Conservation (phyloP, 2,797 vertebrate genomes). For the Acanthornis magna region DNA sequence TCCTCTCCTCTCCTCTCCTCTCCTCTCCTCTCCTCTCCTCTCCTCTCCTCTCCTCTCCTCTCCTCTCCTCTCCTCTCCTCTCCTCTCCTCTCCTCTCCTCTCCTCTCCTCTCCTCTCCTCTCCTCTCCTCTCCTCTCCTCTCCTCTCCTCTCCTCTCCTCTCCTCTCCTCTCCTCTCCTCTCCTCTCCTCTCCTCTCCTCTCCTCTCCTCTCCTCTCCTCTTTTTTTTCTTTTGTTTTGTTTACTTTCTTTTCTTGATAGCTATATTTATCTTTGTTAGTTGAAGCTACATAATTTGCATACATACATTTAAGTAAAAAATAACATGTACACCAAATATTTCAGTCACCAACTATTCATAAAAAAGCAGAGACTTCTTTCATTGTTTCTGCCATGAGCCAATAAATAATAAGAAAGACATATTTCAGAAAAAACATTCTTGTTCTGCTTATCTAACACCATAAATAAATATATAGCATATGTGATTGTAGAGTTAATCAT, state of each 20-base stretch:
- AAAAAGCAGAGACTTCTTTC: neutral
- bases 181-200: too few relatives aligned
- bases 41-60: too few relatives aligned
- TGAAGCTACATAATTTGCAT: neutral
- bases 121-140: too few relatives aligned
- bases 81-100: too few relatives aligned
- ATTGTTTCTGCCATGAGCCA: neutral
- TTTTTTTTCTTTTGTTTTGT: neutral
- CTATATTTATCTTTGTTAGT: neutral
- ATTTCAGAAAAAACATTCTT: neutral
- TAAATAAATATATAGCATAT: neutral
- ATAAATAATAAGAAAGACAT: neutral
- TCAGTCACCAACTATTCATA: neutral
- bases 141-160: too few relatives aligned
- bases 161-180: too few relatives aligned
- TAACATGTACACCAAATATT: neutral
- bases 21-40: too few relatives aligned
- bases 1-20: too few relatives aligned
- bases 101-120: too few relatives aligned
- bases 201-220: too few relatives aligned
- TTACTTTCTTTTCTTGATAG: rapidly evolving
- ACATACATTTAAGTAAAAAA: neutral
- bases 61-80: too few relatives aligned
- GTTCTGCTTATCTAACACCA: neutral
- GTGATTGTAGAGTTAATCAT: neutral